Base-by-base conservation (phyloP, 1,140 invertebrate species). In the Sminthurides bifidus region DNA sequence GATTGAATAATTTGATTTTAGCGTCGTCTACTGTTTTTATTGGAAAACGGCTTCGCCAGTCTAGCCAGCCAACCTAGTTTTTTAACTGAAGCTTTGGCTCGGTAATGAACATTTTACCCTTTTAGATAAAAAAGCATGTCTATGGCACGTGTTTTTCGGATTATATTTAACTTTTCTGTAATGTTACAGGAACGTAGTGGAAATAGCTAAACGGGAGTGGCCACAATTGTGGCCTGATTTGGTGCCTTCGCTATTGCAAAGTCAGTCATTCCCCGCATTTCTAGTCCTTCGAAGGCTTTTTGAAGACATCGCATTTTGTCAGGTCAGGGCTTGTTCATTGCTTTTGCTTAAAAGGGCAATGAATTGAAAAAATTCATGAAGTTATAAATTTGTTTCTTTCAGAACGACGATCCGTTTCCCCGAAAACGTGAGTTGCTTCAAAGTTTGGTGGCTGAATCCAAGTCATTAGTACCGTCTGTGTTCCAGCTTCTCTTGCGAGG, bases 131-230 rank as follows among this genome's bases (percentile, higher is more conserved):
- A n/a, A n/a, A n/a, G n/a, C n/a, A n/a, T n/a, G n/a, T n/a, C n/a
- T n/a, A n/a, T n/a, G n/a, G 12, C 14, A 6, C 14, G 48, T 37
- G n/a, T 38, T 19, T 27, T 21, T 33, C 15, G 17, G 21, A 14
- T 31, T 56, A 26, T 24, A 30, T n/a, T 31, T 54, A 35, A 14
- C 5, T 50, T 30, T 44, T 48, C 30, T 10, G 17, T 12, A 29
- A 19, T 31, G 35, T 50, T 48, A 41, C 27, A 63, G 61, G 31
- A 55, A 56, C 12, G 54, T 63, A 15, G 61, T 63, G 1, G 61
- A 63, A 55, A 60, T 63, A 37, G 54, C 29, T 17, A 63, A 63
- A 37, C 50, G 61, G 2, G 61, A 63, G 52, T 63, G 61, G 61
- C 61, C 61, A 15, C 61, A 63, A 43, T 27, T 63, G 12, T 63